These are phyloP conservation scores for Centropus bengalensis DNA, from an alignment of 2,113 vertebrate genomes.

Conservation along the genomic window DNA sequence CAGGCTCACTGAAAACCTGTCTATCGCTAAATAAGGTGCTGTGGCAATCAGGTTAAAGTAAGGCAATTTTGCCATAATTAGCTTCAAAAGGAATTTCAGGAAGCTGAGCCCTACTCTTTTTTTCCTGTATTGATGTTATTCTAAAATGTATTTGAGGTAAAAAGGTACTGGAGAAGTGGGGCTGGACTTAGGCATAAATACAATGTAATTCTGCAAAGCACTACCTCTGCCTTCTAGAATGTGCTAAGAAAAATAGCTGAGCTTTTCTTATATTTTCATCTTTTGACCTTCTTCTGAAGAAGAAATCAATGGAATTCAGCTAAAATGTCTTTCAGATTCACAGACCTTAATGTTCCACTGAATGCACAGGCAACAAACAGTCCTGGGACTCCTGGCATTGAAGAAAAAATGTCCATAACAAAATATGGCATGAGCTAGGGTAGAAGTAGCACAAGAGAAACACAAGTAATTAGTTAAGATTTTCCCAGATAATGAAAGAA, in stretches of 20 bases:
- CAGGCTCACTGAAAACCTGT: background rate
- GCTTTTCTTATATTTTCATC: background rate
- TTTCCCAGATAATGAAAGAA: background rate
- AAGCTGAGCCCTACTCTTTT: background rate
- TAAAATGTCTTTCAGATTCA: background rate
- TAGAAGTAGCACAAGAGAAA: background rate
- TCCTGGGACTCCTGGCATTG: slow-evolving; percentile 84
- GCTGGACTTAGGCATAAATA: background rate
- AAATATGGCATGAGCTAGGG: slow-evolving; percentile 87
- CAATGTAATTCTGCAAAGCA: background rate
- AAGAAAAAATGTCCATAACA: slow-evolving; percentile 85
- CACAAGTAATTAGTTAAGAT: background rate
- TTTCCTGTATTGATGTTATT: background rate
- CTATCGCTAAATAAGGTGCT: too few species aligned
- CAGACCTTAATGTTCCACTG: slow-evolving; percentile 88
- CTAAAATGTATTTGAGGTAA: background rate
- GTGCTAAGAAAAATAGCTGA: background rate
- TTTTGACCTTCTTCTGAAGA: background rate
- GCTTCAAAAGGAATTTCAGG: background rate
- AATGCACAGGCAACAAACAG: slow-evolving; percentile 89
- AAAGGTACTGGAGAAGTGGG: background rate
- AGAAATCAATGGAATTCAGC: rapidly evolving
- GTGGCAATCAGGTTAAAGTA: background rate
- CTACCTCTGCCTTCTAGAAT: background rate
- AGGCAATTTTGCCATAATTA: background rate